Base-by-base conservation (phyloP, 2,797 vertebrate species). In the Steatocranus sp. region DNA sequence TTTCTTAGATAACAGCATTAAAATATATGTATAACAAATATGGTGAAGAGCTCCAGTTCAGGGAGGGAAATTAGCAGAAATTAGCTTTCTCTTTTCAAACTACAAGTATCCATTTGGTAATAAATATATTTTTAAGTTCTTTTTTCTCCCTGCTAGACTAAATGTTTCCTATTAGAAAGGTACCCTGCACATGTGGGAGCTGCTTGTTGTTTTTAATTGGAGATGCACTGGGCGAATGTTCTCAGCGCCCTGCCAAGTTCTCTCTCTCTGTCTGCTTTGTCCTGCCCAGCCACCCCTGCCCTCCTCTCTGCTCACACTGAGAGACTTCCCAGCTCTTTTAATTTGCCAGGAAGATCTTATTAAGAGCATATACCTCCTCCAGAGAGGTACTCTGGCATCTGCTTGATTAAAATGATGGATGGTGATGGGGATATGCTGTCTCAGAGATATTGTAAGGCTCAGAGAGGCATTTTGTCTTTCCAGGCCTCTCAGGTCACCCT, bases 271-370 rank as follows among this genome's bases (percentile, higher is more conserved):
- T 48, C 68, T 48, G 68, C 68, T 46, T 73, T n/a, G 3, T 74
- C 23, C 77, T 79, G n/a, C 48, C 48, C 49, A 50, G 38, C 79
- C 70, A 50, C 78, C 58, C 15, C 73, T 76, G 61, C 36, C 82
- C 49, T 86, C 73, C 58, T 75, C 79, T 51, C 18, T 18, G 20
- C 76, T 84, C 79, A 53, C 61, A 70, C 58, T 66, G 23, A 73
- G 80, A 83, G 6, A 10, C 32, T 77, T 58, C 18, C 75, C 61
- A 17, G 78, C 78, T 78, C 70, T 83, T 86, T 86, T 92, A 74
- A 87, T 94, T 91, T 89, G 41, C 70, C 75, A 86, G 63, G 36
- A 77, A 76, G 78, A 89, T 91, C 83, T 89, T 83, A 88, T 94
- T 91, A 85, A 90, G 83, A 89, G 77, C 81, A 32, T 36, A 70